Evolutionary conservation across 2,797 vertebrate species (phyloP), one percentile per base, ranked within the genome.

Genomic region (Sciaenops ocellatus): DNA sequence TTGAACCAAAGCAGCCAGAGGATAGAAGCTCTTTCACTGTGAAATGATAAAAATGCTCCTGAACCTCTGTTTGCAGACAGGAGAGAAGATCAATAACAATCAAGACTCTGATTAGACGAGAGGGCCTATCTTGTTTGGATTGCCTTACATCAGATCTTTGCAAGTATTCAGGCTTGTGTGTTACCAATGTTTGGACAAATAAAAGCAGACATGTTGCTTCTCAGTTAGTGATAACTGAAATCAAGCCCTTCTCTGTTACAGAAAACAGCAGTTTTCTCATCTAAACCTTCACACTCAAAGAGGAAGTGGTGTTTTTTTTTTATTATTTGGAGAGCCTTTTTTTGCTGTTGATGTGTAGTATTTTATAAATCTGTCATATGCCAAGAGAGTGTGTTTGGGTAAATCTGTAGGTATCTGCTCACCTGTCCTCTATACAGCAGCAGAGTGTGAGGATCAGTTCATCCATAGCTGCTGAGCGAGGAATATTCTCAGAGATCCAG

Each of bases 71-170:
- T 85, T 86, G 74, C 64, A 59, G 73, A 83, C 57, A 54, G 73
- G 44, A 84, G 66, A 50, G 76, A 59, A 56, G 76, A 85, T 91
- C 85, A 70, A 86, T 86, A 90, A 69, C 65, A 84, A 85, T 85
- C 82, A 74, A 41, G 70, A 44, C 54, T 61, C 24, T 79, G 81
- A 85, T 87, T 77, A 71, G 67, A 86, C 24, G 41, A 79, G 76
- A 62, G 30, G 26, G 78, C 26, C 72, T 22, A 28, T 81, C 73
- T 76, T 85, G 73, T 81, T 82, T 79, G 77, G n/a, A 76, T 59
- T 76, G 80, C 57, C 66, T 42, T 54, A 60, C 68, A 84, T 48
- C 75, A 71, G 56, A 85, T 83, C 64, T 65, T 10, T 61, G 44
- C 8, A 6, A 61, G 62, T 64, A 59, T 71, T 78, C 73, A 60